phyloP scores from a whole-genome alignment of 2,888 invertebrate species.

The Ischnura elegans region DNA sequence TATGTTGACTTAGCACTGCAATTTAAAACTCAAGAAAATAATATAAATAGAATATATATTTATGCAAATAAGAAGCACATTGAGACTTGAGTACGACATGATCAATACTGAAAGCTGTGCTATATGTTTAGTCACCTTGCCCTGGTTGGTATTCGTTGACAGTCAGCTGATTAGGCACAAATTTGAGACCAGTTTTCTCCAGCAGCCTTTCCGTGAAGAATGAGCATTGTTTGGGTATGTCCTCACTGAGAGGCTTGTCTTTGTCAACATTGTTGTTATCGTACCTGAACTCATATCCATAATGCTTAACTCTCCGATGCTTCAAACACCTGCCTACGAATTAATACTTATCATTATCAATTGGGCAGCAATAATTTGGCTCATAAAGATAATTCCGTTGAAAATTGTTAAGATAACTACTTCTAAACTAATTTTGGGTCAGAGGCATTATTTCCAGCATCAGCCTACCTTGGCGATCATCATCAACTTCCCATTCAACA shows the following conservation, averaged over 20 bases:
- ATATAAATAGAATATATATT: too few relatives aligned
- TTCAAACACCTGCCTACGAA: conserved; percentile 80
- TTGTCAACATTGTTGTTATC: conserved; percentile 91
- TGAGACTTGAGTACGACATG: too few relatives aligned
- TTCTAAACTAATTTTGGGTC: too few relatives aligned
- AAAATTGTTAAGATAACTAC: too few relatives aligned
- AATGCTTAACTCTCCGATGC: conserved; percentile 93
- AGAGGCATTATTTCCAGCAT: neutral
- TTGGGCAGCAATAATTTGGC: neutral
- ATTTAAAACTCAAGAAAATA: too few relatives aligned
- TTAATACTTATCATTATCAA: neutral
- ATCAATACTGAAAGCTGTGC: conserved; percentile 32
- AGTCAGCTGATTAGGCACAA: conserved; percentile 89
- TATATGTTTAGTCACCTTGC: conserved; percentile 82
- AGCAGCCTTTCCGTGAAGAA: conserved; percentile 83
- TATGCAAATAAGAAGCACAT: neutral
- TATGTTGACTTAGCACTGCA: too few relatives aligned
- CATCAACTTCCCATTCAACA: conserved; percentile 79
- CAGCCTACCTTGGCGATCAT: neutral
- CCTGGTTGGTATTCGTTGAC: conserved; percentile 91
- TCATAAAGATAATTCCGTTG: too few relatives aligned
- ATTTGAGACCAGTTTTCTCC: conserved; percentile 76
- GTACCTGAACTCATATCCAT: conserved; percentile 95
- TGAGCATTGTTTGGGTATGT: conserved; percentile 86
- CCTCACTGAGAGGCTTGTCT: conserved; percentile 82